Conservation (phyloP, 2,888 invertebrate species). For the Ommatoiulus sabulosus region DNA sequence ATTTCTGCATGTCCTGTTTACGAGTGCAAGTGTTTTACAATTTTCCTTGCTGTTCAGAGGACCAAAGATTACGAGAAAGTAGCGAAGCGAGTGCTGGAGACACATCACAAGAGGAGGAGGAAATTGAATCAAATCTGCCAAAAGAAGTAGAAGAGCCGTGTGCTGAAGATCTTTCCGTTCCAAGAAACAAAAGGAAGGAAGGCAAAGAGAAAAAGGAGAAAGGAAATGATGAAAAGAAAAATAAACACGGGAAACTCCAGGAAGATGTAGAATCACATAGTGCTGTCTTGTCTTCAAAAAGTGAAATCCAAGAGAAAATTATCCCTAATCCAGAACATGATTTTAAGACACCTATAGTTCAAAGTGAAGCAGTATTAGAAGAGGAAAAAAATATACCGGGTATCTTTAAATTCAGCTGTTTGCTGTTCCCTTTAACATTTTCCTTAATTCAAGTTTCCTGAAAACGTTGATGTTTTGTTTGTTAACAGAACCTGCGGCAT, state of each 20-base stretch:
- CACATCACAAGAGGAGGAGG: conserved; percentile 61
- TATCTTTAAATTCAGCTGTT: background rate
- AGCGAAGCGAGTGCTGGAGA: conserved; percentile 60
- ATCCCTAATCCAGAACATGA: background rate
- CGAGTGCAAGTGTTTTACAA: too few relatives aligned
- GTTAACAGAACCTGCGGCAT: background rate
- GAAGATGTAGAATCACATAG: background rate
- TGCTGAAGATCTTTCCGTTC: conserved; percentile 1
- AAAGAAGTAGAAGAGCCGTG: background rate
- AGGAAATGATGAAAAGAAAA: background rate
- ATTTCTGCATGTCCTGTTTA: too few relatives aligned
- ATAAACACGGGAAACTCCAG: background rate
- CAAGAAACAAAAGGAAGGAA: background rate
- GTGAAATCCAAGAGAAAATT: background rate
- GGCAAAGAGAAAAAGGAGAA: too few relatives aligned
- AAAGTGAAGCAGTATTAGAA: background rate
- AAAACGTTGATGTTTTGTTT: too few relatives aligned
- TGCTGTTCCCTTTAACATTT: background rate
- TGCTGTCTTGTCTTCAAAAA: background rate
- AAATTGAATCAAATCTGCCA: conserved; percentile 32
- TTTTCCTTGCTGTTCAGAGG: background rate
- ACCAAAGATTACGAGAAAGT: conserved; percentile 54
- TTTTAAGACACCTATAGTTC: background rate
- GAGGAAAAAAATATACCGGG: background rate
- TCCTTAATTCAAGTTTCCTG: background rate